Evolutionary conservation across 2,888 invertebrate species (phyloP), one percentile per base, ranked within the genome.

Genomic region (Dryocosmus kuriphilus): DNA sequence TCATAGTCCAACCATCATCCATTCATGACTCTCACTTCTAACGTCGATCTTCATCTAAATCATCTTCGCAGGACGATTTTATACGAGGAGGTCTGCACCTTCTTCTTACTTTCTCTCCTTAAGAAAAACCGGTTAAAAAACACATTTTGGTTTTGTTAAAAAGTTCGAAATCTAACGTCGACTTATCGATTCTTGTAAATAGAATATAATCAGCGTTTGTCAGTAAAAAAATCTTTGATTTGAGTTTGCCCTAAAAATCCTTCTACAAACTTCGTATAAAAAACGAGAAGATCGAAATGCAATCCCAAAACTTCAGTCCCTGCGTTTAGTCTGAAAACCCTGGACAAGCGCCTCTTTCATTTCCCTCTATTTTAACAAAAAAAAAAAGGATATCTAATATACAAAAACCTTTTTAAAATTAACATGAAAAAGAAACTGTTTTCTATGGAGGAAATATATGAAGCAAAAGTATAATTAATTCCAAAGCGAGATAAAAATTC

Each of bases 21-120:
- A 78, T 79, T 84, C 79, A 79, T 82, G 78, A 79, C 76, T 80
- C 81, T 83, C 79, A 82, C 76, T 76, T 81, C 76, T 81, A 81
- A 77, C 81, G 81, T 79, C 80, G 82, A 75, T 83, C 79, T 74
- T 78, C 80, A 79, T 3, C 41, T 14, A 41, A 41, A 41, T 35
- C 35, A 11, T 35, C 11, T 35, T 11, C 35, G 35, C 11, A 35
- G 11, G 35, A 35, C 35, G 35, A 35, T 2, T 35, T 35, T 35
- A 9, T 35, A 35, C n/a, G n/a, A n/a, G n/a, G n/a, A n/a, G n/a
- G n/a, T 63, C 38, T 38, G 63, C 63, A 63, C 32, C 63, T 32
- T n/a, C 41, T 67, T 46, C 41, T 27, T 71, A 19, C 32, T 71
- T 51, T 51, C 27, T 27, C 30, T 51, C 30, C 11, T 67, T 46